A percentile compares a stretch with the other conserved stretches of the same genome.
phyloP scores from a whole-genome alignment of 2,888 invertebrate species.

The Lissonota sp. region DNA sequence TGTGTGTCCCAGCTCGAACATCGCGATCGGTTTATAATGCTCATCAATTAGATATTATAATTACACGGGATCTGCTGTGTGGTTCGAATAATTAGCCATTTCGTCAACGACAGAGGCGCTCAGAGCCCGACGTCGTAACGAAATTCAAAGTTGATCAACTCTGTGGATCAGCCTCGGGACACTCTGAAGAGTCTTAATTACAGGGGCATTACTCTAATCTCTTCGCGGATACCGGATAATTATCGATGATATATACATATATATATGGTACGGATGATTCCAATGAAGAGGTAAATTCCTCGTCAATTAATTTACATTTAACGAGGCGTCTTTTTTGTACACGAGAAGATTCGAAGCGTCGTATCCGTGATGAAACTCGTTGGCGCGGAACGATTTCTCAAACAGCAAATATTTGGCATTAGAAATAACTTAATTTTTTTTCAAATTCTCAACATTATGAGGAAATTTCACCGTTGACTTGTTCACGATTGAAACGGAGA shows the following conservation, averaged over 20 bases:
- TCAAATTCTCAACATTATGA: not conserved
- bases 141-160: conserved; percentile 43
- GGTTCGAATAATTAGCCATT: conserved; percentile 59
- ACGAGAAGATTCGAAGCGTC: not conserved
- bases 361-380: not conserved
- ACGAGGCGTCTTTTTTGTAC: conserved; percentile 11
- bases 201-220: conserved; percentile 40
- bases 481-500: conserved; percentile 70
- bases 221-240: conserved; percentile 55
- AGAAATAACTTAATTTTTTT: not conserved
- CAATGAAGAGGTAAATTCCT: conserved; percentile 46
- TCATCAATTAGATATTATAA: conserved; percentile 47
- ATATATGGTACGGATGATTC: not conserved
- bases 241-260: conserved; percentile 33
- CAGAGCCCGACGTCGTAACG: conserved; percentile 41
- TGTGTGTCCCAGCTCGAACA: conserved; percentile 31
- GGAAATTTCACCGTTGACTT: conserved; percentile 61
- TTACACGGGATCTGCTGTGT: conserved; percentile 39
- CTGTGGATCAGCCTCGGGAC: conserved; percentile 22
- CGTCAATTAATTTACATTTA: conserved; percentile 20
- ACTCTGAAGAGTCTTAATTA: conserved; percentile 31
- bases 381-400: conserved; percentile 14
- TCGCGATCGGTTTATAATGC: conserved; percentile 34
- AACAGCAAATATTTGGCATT: not conserved
- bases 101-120: conserved; percentile 45